phyloP scores from a whole-genome alignment of 2,888 invertebrate genomes.

The Euzetes globulus region DNA sequence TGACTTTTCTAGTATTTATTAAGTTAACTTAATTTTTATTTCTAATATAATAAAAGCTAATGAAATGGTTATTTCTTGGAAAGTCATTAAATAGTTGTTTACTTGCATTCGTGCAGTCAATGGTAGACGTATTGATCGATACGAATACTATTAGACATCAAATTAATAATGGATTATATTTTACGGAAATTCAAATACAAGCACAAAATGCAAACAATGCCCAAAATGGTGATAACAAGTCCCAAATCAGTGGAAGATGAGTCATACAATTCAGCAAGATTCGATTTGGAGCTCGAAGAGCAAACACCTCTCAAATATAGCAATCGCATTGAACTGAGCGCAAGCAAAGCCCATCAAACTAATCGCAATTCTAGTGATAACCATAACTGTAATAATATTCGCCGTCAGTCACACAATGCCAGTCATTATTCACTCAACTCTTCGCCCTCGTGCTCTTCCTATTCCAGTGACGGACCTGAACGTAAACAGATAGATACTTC shows the following conservation, averaged over 20 bases:
- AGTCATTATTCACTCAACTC: slow-evolving; percentile 12
- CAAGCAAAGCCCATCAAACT: not conserved
- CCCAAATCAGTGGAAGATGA: not conserved
- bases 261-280: not conserved
- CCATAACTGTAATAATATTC: not conserved
- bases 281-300: slow-evolving; percentile 12
- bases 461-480: not conserved
- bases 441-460: not conserved
- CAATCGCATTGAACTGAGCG: not conserved
- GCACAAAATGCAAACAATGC: not conserved
- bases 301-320: not conserved
- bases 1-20: too few relatives aligned
- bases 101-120: not conserved
- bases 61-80: not conserved
- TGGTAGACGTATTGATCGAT: not conserved
- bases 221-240: slow-evolving; percentile 21
- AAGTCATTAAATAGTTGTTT: not conserved
- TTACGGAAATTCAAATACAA: slow-evolving; percentile 17
- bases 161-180: slow-evolving; percentile 2
- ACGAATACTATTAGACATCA: not conserved
- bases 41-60: too few relatives aligned
- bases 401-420: not conserved
- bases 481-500: not conserved
- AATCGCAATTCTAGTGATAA: not conserved
- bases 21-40: too few relatives aligned